phyloP scores from a whole-genome alignment of 2,797 vertebrate genomes.

The Silurus lanzhouensis region DNA sequence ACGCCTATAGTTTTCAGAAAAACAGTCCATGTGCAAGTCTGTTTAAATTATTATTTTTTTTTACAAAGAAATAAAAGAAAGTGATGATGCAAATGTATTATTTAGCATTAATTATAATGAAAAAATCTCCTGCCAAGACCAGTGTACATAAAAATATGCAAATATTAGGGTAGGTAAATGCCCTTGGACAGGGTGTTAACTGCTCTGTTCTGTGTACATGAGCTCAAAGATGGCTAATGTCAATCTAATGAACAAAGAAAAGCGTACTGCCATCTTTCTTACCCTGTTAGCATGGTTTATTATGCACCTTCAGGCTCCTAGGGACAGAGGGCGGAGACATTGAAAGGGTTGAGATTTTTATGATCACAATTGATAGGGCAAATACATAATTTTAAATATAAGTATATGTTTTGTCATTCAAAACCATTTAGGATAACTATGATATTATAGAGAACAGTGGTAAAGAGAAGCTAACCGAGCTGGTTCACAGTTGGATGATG shows the following conservation, averaged over 20 bases:
- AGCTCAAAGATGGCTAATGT: neutral
- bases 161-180: neutral
- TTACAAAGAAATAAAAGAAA: neutral
- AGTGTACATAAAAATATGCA: neutral
- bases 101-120: neutral
- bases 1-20: neutral
- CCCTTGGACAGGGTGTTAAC: neutral
- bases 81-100: too few species aligned
- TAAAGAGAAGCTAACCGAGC: neutral
- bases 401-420: neutral
- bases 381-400: neutral
- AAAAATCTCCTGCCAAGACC: neutral
- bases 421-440: neutral
- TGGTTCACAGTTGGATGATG: neutral
- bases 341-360: neutral
- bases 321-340: neutral
- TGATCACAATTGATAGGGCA: neutral
- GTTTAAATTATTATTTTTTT: neutral
- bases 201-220: neutral
- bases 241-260: conserved; percentile 3
- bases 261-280: neutral
- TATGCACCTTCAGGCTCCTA: neutral
- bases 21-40: neutral
- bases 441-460: neutral
- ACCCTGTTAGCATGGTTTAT: neutral